phyloP scores from a whole-genome alignment of 2,888 invertebrate genomes.

The Helobdella robusta region DNA sequence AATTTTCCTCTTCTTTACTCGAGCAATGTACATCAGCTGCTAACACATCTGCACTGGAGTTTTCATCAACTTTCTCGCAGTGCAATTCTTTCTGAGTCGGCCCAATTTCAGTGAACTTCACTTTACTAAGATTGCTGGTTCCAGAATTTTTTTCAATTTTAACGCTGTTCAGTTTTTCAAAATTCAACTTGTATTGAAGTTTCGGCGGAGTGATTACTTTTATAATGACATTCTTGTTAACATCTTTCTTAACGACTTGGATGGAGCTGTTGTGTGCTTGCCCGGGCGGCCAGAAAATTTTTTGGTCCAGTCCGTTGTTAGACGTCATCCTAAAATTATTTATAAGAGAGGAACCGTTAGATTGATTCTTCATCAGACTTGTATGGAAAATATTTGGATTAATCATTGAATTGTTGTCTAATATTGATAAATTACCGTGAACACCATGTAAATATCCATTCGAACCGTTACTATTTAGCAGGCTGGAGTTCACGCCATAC shows the following conservation, averaged over 20 bases:
- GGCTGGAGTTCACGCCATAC: not conserved
- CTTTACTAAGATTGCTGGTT: no score
- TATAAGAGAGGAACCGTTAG: not conserved
- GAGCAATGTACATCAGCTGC: no score
- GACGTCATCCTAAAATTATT: not conserved
- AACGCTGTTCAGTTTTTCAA: conserved; percentile 7
- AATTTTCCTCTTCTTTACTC: no score
- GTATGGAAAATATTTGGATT: not conserved
- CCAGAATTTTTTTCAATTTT: no score
- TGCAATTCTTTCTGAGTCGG: no score
- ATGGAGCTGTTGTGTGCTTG: conserved; percentile 10
- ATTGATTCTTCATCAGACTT: no score
- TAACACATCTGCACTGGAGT: no score
- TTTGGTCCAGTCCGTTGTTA: not conserved
- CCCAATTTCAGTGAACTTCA: no score
- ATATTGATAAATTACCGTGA: no score
- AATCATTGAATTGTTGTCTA: not conserved
- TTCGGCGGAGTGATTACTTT: conserved; percentile 21
- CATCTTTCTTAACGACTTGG: conserved; percentile 19
- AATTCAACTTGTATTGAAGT: conserved; percentile 18
- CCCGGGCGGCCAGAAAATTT: not conserved
- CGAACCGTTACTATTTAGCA: not conserved
- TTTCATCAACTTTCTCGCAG: no score
- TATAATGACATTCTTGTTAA: conserved; percentile 19
- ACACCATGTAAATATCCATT: no score